Evolutionary conservation across 2,113 vertebrate species (phyloP).

Genomic region (Siniperca chuatsi): DNA sequence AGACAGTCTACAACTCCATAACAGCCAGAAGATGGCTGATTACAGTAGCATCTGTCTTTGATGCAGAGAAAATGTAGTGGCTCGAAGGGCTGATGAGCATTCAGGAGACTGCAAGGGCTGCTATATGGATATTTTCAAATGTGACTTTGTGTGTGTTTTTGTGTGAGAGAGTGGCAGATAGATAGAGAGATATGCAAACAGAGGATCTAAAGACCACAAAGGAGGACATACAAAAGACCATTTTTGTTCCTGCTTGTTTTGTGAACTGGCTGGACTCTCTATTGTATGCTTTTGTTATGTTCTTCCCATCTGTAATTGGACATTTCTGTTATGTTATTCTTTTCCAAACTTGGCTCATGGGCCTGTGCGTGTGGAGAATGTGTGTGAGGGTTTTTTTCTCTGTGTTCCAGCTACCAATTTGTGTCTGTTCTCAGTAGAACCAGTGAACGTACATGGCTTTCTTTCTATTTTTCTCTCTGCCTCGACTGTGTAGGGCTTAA

Average conservation of each 20-base stretch:
- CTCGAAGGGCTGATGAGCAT: slow-evolving; percentile 66
- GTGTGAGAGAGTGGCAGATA: slow-evolving; percentile 11
- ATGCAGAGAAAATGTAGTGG: slow-evolving; percentile 56
- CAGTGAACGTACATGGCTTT: slow-evolving; percentile 34
- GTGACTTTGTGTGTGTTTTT: neutral
- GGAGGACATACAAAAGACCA: slow-evolving; percentile 1
- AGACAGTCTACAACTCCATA: slow-evolving; percentile 49
- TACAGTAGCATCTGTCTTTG: slow-evolving; percentile 66
- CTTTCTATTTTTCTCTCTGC: slow-evolving; percentile 41
- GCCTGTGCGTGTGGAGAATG: slow-evolving; percentile 13
- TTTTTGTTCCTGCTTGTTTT: slow-evolving; percentile 44
- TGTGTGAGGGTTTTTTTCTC: slow-evolving; percentile 3
- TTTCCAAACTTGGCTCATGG: slow-evolving; percentile 24
- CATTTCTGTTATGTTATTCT: slow-evolving; percentile 28
- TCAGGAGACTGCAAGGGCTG: slow-evolving; percentile 15
- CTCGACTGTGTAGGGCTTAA: slow-evolving; percentile 70
- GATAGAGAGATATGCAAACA: slow-evolving; percentile 36
- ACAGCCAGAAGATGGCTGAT: slow-evolving; percentile 59
- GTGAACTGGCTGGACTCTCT: slow-evolving; percentile 29
- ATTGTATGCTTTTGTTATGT: slow-evolving; percentile 49
- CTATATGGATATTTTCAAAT: slow-evolving; percentile 43
- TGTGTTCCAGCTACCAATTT: slow-evolving; percentile 57
- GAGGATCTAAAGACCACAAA: slow-evolving; percentile 29
- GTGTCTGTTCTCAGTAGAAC: slow-evolving; percentile 53
- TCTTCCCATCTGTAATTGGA: slow-evolving; percentile 41